Conservation (phyloP, 2,113 vertebrate genomes). For the Oncorhynchus kisutch region DNA sequence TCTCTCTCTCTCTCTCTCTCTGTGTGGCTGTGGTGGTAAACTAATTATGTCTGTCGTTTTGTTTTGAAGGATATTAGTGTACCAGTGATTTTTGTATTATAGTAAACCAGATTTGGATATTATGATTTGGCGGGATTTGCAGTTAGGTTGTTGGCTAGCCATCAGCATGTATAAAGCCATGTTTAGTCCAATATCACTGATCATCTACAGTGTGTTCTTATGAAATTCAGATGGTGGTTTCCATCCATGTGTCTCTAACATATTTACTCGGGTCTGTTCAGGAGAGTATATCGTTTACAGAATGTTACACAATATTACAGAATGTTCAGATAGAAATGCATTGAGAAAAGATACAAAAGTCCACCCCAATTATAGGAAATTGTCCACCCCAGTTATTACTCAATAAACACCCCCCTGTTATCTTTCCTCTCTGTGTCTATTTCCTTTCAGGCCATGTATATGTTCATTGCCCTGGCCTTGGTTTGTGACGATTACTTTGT, state of each 20-base stretch:
- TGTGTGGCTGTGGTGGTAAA: not conserved
- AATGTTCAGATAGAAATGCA: not conserved
- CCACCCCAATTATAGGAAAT: too few relatives aligned
- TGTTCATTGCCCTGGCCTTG: slow-evolving; percentile 93
- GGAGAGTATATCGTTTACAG: too few relatives aligned
- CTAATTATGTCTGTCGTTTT: not conserved
- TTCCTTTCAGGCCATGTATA: slow-evolving; percentile 86
- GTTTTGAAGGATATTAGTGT: not conserved
- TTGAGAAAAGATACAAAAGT: too few relatives aligned
- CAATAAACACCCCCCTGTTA: not conserved
- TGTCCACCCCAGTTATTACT: not conserved
- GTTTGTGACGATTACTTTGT: slow-evolving; percentile 97
- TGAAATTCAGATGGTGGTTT: not conserved
- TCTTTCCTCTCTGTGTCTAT: slow-evolving; percentile 15
- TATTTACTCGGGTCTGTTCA: too few relatives aligned
- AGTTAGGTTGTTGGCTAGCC: not conserved
- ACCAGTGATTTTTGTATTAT: not conserved
- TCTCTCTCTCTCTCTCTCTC: too few relatives aligned
- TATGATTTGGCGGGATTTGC: not conserved
- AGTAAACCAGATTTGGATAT: not conserved
- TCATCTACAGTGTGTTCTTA: not conserved
- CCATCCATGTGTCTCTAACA: not conserved
- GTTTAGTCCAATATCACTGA: too few relatives aligned
- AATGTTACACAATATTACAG: too few relatives aligned
- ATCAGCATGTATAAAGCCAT: not conserved